These are phyloP conservation scores for Dendrolimus houi DNA, from an alignment of 2,888 invertebrate species.

Conservation along the genomic window DNA sequence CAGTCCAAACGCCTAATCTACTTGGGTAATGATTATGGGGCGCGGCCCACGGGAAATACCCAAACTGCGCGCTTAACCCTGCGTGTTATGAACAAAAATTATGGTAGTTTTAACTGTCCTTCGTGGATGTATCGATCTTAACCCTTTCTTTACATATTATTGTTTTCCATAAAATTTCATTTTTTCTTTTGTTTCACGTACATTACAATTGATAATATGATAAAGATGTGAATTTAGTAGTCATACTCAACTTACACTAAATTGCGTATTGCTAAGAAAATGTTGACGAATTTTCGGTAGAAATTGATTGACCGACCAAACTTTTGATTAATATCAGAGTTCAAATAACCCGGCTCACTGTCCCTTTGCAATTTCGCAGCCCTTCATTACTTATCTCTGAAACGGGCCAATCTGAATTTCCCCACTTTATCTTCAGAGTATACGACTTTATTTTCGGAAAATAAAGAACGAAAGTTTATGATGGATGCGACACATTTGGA, in stretches of 20 bases:
- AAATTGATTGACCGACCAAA: background rate
- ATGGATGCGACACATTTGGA: background rate
- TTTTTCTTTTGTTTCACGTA: too few species aligned
- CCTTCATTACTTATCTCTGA: background rate
- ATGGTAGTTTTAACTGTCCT: background rate
- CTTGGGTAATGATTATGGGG: slow-evolving; percentile 1
- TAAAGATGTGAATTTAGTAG: too few species aligned
- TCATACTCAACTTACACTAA: too few species aligned
- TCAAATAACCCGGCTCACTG: background rate
- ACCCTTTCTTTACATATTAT: background rate
- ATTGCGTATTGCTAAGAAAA: too few species aligned
- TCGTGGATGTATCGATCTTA: background rate
- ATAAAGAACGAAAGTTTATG: slow-evolving; percentile 2
- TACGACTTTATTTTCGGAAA: slow-evolving; percentile 3
- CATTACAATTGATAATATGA: too few species aligned
- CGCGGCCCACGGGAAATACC: slow-evolving; percentile 16
- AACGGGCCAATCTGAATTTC: background rate
- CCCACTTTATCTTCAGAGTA: slow-evolving; percentile 7
- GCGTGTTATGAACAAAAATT: background rate
- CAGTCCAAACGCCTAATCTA: slow-evolving; percentile 1
- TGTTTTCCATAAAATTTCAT: too few species aligned
- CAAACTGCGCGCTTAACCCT: background rate
- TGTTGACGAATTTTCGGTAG: background rate
- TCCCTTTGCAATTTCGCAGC: background rate
- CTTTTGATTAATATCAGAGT: background rate